A percentile compares a stretch with the other conserved stretches of the same genome.
phyloP scores from a whole-genome alignment of 1,140 invertebrate genomes.

The Lepidurus apus region DNA sequence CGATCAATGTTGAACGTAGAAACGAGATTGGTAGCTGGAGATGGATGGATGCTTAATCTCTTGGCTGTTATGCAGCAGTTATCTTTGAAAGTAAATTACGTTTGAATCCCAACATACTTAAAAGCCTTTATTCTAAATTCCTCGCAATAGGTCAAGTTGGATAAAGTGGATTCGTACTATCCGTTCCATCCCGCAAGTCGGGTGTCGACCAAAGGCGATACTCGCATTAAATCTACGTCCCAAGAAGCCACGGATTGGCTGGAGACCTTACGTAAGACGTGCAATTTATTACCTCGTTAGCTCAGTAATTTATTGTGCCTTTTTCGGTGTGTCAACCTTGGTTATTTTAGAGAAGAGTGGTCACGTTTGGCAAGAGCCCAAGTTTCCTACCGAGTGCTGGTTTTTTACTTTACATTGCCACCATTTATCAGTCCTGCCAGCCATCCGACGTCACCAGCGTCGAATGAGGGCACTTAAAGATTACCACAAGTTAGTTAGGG shows the following conservation, averaged over 20 bases:
- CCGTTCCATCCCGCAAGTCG: conserved; percentile 74
- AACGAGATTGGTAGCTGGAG: conserved; percentile 73
- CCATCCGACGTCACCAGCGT: conserved; percentile 79
- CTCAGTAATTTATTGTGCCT: conserved; percentile 20
- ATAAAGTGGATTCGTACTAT: conserved; percentile 78
- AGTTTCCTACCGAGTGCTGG: conserved; percentile 95
- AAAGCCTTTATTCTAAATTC: not conserved
- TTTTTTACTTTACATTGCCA: conserved; percentile 90
- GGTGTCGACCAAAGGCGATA: conserved; percentile 70
- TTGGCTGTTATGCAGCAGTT: conserved; percentile 82
- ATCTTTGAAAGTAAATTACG: conserved; percentile 61
- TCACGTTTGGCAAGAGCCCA: conserved; percentile 54
- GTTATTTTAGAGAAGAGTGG: not conserved
- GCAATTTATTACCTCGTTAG: not conserved
- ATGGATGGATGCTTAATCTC: conserved; percentile 92
- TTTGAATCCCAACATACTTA: not conserved
- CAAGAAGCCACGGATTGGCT: conserved; percentile 74
- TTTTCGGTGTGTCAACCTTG: conserved; percentile 11
- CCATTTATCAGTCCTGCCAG: conserved; percentile 81
- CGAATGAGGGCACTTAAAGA: conserved; percentile 75
- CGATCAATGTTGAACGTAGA: conserved; percentile 83
- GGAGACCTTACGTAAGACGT: conserved; percentile 56
- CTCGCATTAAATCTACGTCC: conserved; percentile 71
- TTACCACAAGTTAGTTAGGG: conserved; percentile 84
- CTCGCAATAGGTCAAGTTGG: conserved; percentile 56